phyloP scores from a whole-genome alignment of 2,888 invertebrate species.

The Lithosia quadra region DNA sequence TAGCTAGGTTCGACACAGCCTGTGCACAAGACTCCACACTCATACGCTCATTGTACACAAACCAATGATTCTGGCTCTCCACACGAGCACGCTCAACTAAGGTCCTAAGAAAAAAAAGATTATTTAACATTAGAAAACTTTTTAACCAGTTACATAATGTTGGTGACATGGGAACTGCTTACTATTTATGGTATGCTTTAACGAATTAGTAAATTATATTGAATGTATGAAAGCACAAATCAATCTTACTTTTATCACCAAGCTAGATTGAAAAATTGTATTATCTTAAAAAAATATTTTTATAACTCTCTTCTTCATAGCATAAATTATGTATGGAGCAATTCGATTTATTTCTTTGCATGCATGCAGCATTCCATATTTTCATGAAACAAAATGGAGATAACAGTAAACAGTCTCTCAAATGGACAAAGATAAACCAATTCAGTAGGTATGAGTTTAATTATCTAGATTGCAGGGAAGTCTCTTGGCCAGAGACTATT shows the following conservation, averaged over 20 bases:
- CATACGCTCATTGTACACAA: constrained; percentile 98
- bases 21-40: constrained; percentile 99
- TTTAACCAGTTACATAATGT: too few relatives aligned
- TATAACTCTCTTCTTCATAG: too few relatives aligned
- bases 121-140: too few relatives aligned
- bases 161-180: too few relatives aligned
- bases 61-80: constrained; percentile 99
- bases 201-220: background rate
- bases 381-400: background rate
- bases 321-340: too few relatives aligned
- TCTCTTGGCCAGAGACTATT: too few relatives aligned
- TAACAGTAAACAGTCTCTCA: background rate
- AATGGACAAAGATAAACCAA: background rate
- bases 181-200: background rate
- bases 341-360: too few relatives aligned
- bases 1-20: constrained; percentile 99
- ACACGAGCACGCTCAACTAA: constrained; percentile 97
- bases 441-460: background rate
- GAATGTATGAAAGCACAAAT: background rate
- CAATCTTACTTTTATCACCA: too few relatives aligned
- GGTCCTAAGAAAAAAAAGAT: constrained; percentile 90
- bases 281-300: too few relatives aligned
- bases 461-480: too few relatives aligned
- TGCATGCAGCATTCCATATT: too few relatives aligned
- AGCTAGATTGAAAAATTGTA: too few relatives aligned